Percentiles rank a stretch among this genome's conserved stretches.
Conservation (phyloP, 2,113 vertebrate genomes). For the Heterotis niloticus region DNA sequence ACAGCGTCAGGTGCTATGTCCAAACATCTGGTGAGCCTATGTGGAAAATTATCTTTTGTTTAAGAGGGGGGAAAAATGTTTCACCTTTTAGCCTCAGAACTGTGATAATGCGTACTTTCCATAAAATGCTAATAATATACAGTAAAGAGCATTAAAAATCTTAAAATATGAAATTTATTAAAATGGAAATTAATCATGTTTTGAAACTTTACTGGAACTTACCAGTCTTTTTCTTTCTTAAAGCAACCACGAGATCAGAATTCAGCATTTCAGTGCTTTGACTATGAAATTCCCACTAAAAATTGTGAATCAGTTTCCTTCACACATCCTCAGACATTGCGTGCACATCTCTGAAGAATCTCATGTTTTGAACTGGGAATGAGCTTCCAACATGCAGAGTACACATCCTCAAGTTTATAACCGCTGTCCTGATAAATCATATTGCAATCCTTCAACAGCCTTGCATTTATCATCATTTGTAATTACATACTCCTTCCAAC, state of each 20-base stretch:
- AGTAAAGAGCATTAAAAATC: not conserved
- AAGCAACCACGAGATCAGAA: too few relatives aligned
- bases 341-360: not conserved
- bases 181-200: not conserved
- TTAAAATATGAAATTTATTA: slow-evolving; percentile 8
- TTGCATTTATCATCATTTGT: slow-evolving; percentile 1
- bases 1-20: too few relatives aligned
- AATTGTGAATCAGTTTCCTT: not conserved
- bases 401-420: not conserved
- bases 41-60: too few relatives aligned
- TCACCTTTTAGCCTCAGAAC: too few relatives aligned
- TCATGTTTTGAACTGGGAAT: not conserved
- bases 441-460: not conserved
- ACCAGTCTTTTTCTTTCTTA: too few relatives aligned
- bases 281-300: not conserved
- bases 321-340: not conserved
- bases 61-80: too few relatives aligned
- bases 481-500: not conserved
- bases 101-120: too few relatives aligned
- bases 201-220: too few relatives aligned
- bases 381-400: not conserved
- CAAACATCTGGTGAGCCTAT: too few relatives aligned
- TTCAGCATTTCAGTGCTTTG: too few relatives aligned
- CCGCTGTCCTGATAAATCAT: not conserved
- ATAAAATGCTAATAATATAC: too few relatives aligned